Base-by-base conservation (phyloP, 2,113 vertebrate species). In the Noturus placidus region DNA sequence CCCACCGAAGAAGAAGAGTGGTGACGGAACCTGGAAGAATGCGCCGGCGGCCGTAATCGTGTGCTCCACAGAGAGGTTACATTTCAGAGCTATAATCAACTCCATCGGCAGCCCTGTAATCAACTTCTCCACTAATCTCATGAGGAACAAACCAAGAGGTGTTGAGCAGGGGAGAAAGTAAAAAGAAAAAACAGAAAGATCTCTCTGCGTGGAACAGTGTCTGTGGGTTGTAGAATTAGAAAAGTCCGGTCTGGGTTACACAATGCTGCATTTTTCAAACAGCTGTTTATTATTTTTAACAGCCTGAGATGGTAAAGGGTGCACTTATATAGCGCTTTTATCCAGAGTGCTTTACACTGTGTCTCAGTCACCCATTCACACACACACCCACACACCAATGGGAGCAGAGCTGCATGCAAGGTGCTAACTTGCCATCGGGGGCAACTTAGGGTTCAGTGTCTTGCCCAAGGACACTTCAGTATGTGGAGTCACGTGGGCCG, bases 41-140 rank as follows among this genome's bases (percentile, higher is more conserved):
- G 82, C 76, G 65, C n/a, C 83, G 33, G 67, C 46, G 19, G 67
- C 50, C 50, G 25, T 77, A 85, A 76, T 77, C 84, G 61, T 46
- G 56, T 46, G 25, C 27, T 61, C 54, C 70, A 14, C 52, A 11
- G 54, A 85, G 54, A 72, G 50, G 65, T 57, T 74, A 19, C 25
- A 61, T 52, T 74, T 61, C 70, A 61, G 70, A 59, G 33, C 70
- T 76, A 61, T 76, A 85, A 85, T 76, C 84, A 77, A 30, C 69
- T 5, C 19, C 33, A 82, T 59, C 33, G 1, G 33, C 84, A 77
- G 70, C 42, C 57, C 84, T 85, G 56, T 85, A 85, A 85, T 85
- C 84, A 85, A 85, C 52, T n/a, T 77, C 84, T 17, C 52, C 83
- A 84, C 67, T 15, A n/a, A 59, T 25, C 83, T 56, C 83, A 76